Percentiles rank a stretch among this genome's conserved stretches.
These are phyloP conservation scores for Pteropus rufus DNA, from an alignment of 2,797 vertebrate species.

Conservation along the genomic window DNA sequence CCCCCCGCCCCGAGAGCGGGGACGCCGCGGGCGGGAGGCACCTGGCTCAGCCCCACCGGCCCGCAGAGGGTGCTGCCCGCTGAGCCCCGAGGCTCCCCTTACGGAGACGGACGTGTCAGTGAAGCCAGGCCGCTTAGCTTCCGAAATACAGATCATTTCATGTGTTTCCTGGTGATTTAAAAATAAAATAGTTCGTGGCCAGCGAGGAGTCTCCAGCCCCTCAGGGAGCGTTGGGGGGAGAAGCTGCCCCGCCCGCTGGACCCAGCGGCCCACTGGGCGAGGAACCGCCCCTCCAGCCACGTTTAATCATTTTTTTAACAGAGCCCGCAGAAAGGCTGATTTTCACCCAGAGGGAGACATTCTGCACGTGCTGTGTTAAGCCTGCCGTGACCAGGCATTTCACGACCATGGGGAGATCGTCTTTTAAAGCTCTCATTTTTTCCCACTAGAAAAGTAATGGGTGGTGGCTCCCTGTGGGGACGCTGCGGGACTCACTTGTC, in stretches of 20 bases:
- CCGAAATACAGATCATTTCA: background rate
- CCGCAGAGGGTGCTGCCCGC: no score
- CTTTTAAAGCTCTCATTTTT: accelerated
- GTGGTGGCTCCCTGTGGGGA: background rate
- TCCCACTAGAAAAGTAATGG: background rate
- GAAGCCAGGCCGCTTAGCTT: no score
- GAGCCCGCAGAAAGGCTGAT: accelerated
- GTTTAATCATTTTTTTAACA: background rate
- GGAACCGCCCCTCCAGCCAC: accelerated
- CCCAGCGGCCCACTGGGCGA: accelerated
- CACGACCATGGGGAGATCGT: accelerated
- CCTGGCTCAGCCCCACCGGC: no score
- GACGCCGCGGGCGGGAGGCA: accelerated
- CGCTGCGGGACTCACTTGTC: no score
- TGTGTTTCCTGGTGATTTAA: background rate
- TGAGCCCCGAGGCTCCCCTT: background rate
- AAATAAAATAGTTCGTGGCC: background rate
- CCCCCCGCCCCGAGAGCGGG: accelerated
- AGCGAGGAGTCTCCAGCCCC: no score
- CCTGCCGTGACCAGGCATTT: background rate
- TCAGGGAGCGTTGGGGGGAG: no score
- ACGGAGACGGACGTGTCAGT: background rate
- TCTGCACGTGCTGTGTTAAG: accelerated
- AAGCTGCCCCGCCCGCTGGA: no score
- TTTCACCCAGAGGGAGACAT: background rate